Evolutionary conservation across 2,888 invertebrate genomes (phyloP), one percentile per base, ranked within the genome.

Genomic region (Branchellion lobata): DNA sequence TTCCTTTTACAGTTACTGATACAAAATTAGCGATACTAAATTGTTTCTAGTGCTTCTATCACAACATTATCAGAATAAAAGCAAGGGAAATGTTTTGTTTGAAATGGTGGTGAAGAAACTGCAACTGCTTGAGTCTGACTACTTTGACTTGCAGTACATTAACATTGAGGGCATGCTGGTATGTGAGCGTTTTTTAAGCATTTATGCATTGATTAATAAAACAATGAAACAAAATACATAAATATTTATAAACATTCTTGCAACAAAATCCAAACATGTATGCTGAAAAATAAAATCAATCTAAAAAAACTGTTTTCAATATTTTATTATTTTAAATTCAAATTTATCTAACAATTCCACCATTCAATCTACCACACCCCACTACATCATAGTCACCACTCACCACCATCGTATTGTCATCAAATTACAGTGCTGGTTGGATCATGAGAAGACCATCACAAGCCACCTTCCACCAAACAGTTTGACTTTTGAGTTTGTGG

Each of bases 81-180:
- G 96, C 81, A 87, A 94, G 83, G 98, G 97, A 53, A 91, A 92
- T 85, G 94, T 95, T 81, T 90, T 99, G 81, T 96, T 97, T 88
- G 96, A 96, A 86, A 96, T 97, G 90, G 97, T 98, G 81, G 95
- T 96, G 87, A 92, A 95, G 84, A 96, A 97, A 89, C 90, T 99
- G 81, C 96, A 97, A 88, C 91, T 99, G 69, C 89, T 99, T 81
- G 99, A 99, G 89, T 93, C 94, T 0, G 99, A 99, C 88, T 99
- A 99, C 90, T 99, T 99, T 88, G 99, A 98, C 82, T 90, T 99
- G 84, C 97, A 98, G 88, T 99, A 96, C 89, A 91, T 93, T 85
- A 96, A 97, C 88, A 90, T 91, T 83, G 91, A 91, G 85, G 93
- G 93, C 84, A 93, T 94, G 82, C 93, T 92, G 90, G 94, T 94